phyloP scores from a whole-genome alignment of 1,140 invertebrate species.

The Cotesia typhae region DNA sequence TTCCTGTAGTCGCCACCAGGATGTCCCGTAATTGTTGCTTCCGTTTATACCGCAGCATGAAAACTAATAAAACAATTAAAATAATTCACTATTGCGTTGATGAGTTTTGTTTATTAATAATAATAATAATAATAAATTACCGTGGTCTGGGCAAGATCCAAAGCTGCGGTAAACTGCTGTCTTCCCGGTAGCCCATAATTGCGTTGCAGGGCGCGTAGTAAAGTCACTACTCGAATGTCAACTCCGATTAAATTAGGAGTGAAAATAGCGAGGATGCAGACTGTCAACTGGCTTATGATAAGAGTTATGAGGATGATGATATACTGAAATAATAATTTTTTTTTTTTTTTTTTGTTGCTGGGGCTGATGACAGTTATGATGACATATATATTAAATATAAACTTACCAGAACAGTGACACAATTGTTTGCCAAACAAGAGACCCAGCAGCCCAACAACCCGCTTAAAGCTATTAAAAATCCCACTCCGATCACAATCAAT shows the following conservation, averaged over 20 bases:
- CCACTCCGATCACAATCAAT: slow-evolving; percentile 71
- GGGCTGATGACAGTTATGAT: too few relatives aligned
- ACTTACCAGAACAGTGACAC: slow-evolving; percentile 72
- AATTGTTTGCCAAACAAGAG: slow-evolving; percentile 76
- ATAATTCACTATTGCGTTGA: too few relatives aligned
- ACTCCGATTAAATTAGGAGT: slow-evolving; percentile 82
- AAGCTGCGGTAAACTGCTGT: slow-evolving; percentile 80
- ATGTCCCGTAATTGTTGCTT: slow-evolving; percentile 82
- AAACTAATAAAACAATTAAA: slow-evolving; percentile 66
- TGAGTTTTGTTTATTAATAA: slow-evolving; percentile 5
- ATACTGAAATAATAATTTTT: slow-evolving; percentile 69
- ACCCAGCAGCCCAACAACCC: slow-evolving; percentile 82
- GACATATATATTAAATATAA: too few relatives aligned
- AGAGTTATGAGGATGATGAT: slow-evolving; percentile 76
- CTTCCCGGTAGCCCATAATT: slow-evolving; percentile 79
- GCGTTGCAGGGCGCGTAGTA: slow-evolving; percentile 76
- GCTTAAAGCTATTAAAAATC: slow-evolving; percentile 72
- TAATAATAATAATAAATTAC: slow-evolving; percentile 56
- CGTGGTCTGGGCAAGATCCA: slow-evolving; percentile 77
- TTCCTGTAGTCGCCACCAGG: slow-evolving; percentile 80
- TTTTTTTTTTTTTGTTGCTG: too few relatives aligned
- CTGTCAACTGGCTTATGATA: slow-evolving; percentile 75
- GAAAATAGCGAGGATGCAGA: slow-evolving; percentile 77
- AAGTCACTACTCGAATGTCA: slow-evolving; percentile 71
- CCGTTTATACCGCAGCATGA: slow-evolving; percentile 85